A percentile compares a stretch with the other conserved stretches of the same genome.
Conservation (phyloP, 2,888 invertebrate genomes). For the Lochmaea crataegi region DNA sequence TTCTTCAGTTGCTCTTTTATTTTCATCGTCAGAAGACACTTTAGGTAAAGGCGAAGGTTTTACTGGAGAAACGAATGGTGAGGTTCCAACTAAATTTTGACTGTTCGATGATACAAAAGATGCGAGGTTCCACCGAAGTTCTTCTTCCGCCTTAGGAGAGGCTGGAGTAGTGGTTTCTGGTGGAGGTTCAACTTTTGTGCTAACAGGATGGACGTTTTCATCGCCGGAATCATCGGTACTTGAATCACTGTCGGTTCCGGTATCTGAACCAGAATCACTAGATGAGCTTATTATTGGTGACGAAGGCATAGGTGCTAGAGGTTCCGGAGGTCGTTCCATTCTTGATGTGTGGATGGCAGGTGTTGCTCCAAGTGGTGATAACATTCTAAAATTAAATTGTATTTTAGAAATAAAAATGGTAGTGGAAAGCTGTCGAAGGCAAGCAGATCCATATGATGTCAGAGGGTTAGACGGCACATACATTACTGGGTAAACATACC, state of each 20-base stretch:
- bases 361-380: constrained; percentile 68
- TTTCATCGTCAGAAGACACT: constrained; percentile 29
- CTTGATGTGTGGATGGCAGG: constrained; percentile 64
- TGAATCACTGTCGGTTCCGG: constrained; percentile 69
- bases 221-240: constrained; percentile 70
- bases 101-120: constrained; percentile 61
- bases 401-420: too few relatives aligned
- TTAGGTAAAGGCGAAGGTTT: constrained; percentile 40
- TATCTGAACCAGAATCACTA: constrained; percentile 73
- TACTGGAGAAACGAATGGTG: constrained; percentile 41
- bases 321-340: constrained; percentile 54
- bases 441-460: too few relatives aligned
- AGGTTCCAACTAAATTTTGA: constrained; percentile 42
- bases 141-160: constrained; percentile 66
- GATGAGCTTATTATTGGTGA: constrained; percentile 72
- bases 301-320: constrained; percentile 55
- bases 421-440: too few relatives aligned
- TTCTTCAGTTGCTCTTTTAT: constrained; percentile 56
- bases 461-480: too few relatives aligned
- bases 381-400: constrained; percentile 60
- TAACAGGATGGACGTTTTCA: constrained; percentile 55
- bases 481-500: too few relatives aligned
- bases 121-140: constrained; percentile 62
- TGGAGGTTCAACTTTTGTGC: constrained; percentile 21
- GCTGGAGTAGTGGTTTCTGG: constrained; percentile 48